These are phyloP conservation scores for Scalopus aquaticus DNA, from an alignment of 2,113 vertebrate genomes.

Conservation along the genomic window DNA sequence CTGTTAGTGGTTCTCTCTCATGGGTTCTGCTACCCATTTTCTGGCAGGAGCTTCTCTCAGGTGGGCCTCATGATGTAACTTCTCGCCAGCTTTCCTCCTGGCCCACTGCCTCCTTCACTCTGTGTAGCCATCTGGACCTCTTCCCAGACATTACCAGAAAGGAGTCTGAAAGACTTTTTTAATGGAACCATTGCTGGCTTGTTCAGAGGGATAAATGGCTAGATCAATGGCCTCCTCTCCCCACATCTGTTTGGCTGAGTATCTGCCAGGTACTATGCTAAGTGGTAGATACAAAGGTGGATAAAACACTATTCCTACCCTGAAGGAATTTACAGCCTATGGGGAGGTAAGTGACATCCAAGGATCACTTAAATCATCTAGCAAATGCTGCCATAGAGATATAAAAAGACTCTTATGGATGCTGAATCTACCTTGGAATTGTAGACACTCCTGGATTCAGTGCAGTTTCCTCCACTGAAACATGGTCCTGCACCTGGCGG, in stretches of 20 bases:
- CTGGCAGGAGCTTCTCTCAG: not conserved
- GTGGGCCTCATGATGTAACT: not conserved
- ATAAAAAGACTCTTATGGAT: not conserved
- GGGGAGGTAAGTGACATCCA: not conserved
- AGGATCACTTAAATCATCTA: not conserved
- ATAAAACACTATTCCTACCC: not conserved
- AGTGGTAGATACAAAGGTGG: not conserved
- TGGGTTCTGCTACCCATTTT: not conserved
- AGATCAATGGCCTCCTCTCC: not conserved
- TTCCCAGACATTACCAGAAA: constrained; percentile 4
- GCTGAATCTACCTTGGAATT: not conserved
- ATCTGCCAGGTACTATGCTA: not conserved
- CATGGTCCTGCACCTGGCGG: not conserved
- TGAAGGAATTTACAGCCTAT: not conserved
- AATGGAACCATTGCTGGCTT: not conserved
- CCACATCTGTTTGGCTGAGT: not conserved
- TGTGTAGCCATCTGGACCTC: not conserved
- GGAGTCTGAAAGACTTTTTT: not conserved
- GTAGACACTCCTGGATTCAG: not conserved
- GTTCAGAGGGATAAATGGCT: not conserved
- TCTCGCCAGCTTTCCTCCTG: not conserved
- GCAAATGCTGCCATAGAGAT: not conserved
- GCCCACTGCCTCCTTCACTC: not conserved
- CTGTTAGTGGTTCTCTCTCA: not conserved
- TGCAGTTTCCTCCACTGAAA: not conserved